Conservation (phyloP, 2,888 invertebrate genomes). For the Mythimna ferrago region DNA sequence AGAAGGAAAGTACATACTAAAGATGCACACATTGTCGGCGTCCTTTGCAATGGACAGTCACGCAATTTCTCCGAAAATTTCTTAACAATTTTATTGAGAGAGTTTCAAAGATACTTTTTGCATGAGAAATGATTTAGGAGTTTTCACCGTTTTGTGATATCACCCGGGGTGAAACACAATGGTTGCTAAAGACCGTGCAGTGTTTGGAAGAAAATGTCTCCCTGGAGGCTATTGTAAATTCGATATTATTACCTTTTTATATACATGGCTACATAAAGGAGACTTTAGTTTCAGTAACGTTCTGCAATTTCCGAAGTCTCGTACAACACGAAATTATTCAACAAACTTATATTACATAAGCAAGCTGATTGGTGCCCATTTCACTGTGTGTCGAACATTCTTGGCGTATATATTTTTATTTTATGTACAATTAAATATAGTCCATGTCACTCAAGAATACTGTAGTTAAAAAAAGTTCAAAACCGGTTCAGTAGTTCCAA, state of each 20-base stretch:
- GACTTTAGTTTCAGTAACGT: neutral
- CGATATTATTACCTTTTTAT: constrained; percentile 14
- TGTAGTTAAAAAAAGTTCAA: no score
- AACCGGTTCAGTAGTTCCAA: no score
- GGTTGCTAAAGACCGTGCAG: neutral
- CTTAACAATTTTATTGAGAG: constrained; percentile 2
- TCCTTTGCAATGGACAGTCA: constrained; percentile 30
- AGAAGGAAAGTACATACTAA: constrained; percentile 53
- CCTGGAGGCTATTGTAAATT: constrained; percentile 1
- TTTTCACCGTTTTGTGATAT: constrained; percentile 11
- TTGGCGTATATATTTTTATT: no score
- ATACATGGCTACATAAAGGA: neutral
- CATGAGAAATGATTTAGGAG: constrained; percentile 14
- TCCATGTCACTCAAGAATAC: no score
- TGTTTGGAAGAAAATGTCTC: constrained; percentile 9
- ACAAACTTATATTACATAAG: neutral
- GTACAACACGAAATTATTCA: neutral
- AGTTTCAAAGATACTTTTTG: constrained; percentile 14
- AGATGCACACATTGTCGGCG: constrained; percentile 15
- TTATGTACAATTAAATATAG: no score
- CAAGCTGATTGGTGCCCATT: no score
- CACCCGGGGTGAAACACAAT: constrained; percentile 13
- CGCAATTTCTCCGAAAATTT: constrained; percentile 12
- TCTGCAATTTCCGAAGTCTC: neutral
- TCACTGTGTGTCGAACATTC: no score